phyloP scores from a whole-genome alignment of 2,888 invertebrate species.

The Pecten maximus region DNA sequence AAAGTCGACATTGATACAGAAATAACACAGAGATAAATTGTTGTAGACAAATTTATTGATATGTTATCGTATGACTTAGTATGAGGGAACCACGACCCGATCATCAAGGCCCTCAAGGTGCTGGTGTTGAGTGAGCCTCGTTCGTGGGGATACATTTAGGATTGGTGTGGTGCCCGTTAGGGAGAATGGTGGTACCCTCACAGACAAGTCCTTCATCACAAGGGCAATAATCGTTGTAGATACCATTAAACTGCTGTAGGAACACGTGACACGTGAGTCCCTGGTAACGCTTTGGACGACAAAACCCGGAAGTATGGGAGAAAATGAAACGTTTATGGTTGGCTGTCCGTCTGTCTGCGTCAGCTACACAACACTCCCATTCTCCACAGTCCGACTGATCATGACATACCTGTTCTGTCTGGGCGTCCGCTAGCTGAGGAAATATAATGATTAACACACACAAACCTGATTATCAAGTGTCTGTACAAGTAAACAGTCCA shows the following conservation, averaged over 20 bases:
- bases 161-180: constrained; percentile 2
- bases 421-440: neutral
- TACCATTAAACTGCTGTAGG: neutral
- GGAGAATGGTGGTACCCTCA: neutral
- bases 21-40: no score
- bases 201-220: neutral
- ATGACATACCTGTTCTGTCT: neutral
- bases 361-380: constrained; percentile 2
- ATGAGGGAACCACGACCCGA: no score
- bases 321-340: neutral
- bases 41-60: no score
- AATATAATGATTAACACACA: neutral
- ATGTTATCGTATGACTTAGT: no score
- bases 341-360: neutral
- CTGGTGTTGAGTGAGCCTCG: neutral
- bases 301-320: neutral
- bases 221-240: neutral
- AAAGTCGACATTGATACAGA: no score
- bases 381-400: neutral
- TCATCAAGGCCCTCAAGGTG: neutral
- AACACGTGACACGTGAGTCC: constrained; percentile 9
- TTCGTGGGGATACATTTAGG: neutral
- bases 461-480: no score
- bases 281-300: neutral
- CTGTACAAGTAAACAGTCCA: no score